Conservation (phyloP, 2,797 vertebrate genomes). For the Micrastur ruficollis region DNA sequence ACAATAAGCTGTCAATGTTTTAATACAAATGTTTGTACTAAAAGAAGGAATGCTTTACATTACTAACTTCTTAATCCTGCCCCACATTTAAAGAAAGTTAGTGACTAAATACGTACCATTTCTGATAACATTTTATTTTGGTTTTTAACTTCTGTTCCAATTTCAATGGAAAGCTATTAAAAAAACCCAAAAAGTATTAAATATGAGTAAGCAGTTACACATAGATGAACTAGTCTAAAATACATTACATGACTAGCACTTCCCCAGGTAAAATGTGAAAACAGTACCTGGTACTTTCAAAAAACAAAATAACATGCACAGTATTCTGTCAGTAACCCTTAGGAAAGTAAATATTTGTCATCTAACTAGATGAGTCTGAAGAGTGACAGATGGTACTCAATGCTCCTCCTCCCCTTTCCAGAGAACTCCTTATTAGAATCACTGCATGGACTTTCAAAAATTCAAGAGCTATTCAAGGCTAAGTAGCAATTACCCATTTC, state of each 20-base stretch:
- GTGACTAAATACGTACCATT: slow-evolving; percentile 84
- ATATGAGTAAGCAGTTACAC: background rate
- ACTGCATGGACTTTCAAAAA: background rate
- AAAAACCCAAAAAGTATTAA: background rate
- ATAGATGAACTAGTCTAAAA: background rate
- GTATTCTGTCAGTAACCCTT: background rate
- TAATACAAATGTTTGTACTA: background rate
- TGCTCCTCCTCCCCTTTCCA: background rate
- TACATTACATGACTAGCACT: background rate
- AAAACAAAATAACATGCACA: background rate
- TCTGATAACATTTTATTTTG: slow-evolving; percentile 91
- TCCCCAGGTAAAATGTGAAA: background rate
- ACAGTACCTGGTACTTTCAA: background rate
- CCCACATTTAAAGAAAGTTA: background rate
- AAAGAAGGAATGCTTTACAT: background rate
- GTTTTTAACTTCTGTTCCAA: slow-evolving; percentile 93
- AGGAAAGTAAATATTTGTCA: background rate
- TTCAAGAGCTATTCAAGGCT: background rate
- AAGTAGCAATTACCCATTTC: background rate
- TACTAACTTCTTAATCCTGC: background rate
- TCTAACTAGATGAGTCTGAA: background rate
- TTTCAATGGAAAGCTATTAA: slow-evolving; percentile 92
- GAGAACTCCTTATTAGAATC: background rate
- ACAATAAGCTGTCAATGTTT: background rate
- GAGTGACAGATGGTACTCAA: background rate